Conservation (phyloP, 2,888 invertebrate species). For the Gastracanthus pulcherrimus region DNA sequence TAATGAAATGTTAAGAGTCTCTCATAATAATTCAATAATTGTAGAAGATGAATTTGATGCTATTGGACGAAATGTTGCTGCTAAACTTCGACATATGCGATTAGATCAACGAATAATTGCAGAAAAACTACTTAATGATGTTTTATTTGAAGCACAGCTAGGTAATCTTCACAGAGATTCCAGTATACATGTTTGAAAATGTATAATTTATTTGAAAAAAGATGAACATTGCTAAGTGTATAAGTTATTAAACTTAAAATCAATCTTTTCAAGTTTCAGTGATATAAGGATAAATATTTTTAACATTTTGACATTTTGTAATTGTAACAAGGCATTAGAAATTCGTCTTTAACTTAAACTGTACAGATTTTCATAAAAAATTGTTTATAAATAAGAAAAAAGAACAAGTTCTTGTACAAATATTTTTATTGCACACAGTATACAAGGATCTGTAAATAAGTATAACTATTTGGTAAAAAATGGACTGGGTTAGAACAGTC, state of each 20-base stretch:
- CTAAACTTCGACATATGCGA: constrained; percentile 76
- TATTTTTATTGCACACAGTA: constrained; percentile 56
- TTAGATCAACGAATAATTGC: constrained; percentile 77
- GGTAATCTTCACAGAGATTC: constrained; percentile 77
- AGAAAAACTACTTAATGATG: constrained; percentile 77
- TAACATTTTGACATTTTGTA: constrained; percentile 42
- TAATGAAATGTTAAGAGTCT: constrained; percentile 67
- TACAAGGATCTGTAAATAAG: constrained; percentile 55
- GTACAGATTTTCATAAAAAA: constrained; percentile 46
- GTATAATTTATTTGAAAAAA: constrained; percentile 25
- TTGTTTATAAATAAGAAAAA: constrained; percentile 41
- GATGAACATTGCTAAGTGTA: neutral
- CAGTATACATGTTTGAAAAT: constrained; percentile 71
- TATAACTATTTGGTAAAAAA: constrained; percentile 52
- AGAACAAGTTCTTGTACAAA: constrained; percentile 59
- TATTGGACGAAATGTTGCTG: constrained; percentile 76
- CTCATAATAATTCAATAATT: constrained; percentile 69
- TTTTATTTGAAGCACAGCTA: constrained; percentile 77
- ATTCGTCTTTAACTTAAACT: constrained; percentile 10
- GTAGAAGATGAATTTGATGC: constrained; percentile 75
- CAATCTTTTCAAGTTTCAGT: constrained; percentile 12
- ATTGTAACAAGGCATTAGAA: neutral
- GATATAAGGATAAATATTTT: constrained; percentile 22
- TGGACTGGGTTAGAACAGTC: constrained; percentile 37
- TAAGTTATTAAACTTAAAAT: constrained; percentile 30